Percentiles rank a stretch among this genome's conserved stretches.
Evolutionary conservation across 1,140 invertebrate species (phyloP).

Genomic region (Penaeus japonicus): DNA sequence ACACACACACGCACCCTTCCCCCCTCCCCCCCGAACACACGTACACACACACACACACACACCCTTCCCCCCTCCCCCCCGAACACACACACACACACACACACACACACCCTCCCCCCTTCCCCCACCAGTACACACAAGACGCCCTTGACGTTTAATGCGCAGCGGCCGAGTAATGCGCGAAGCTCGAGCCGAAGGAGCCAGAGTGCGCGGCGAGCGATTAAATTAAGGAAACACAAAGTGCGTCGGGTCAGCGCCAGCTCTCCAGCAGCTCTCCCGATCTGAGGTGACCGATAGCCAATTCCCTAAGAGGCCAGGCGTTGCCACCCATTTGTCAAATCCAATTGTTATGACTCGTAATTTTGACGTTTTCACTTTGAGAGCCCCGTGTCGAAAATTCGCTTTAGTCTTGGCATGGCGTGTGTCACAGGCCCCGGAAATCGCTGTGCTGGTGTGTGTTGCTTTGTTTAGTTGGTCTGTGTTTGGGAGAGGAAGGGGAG

Average conservation of each 20-base stretch:
- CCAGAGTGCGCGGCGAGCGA: not conserved
- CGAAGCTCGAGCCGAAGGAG: not conserved
- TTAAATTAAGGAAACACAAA: slow-evolving; percentile 50
- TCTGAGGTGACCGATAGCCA: slow-evolving; percentile 28
- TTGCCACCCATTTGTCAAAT: slow-evolving; percentile 33
- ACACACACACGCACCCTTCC: too few relatives aligned
- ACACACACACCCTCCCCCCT: too few relatives aligned
- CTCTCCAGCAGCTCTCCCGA: not conserved
- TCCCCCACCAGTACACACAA: too few relatives aligned
- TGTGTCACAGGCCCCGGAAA: too few relatives aligned
- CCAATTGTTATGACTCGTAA: slow-evolving; percentile 36
- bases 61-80: too few relatives aligned
- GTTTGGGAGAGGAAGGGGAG: too few relatives aligned
- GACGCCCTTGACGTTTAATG: not conserved
- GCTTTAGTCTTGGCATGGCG: not conserved
- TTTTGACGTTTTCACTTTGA: slow-evolving; percentile 38
- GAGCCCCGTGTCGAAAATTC: not conserved
- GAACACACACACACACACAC: too few relatives aligned
- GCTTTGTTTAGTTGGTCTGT: too few relatives aligned
- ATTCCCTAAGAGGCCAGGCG: slow-evolving; percentile 37
- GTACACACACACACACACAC: too few relatives aligned
- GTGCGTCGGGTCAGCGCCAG: not conserved
- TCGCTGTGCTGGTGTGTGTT: too few relatives aligned
- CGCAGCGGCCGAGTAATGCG: not conserved
- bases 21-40: too few relatives aligned